Evolutionary conservation across 2,113 vertebrate species (phyloP), one percentile per base, ranked within the genome.

Genomic region (Notechis scutatus): DNA sequence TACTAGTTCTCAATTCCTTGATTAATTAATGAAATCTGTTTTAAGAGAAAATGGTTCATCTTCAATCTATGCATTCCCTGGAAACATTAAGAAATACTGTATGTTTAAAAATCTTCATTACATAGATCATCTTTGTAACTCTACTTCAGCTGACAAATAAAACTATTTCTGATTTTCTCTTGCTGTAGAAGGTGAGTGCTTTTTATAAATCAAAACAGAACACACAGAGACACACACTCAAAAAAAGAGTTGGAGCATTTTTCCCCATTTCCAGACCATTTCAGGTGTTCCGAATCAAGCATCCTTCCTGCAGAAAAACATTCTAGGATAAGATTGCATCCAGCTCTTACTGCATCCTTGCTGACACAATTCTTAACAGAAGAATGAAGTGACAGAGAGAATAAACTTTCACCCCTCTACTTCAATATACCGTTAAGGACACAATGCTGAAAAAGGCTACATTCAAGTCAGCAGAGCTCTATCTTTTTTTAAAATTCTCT

Each of bases 331-430:
- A 55, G 34, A 91, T 57, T 69, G n/a, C n/a, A 50, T 85, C 74
- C 24, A 23, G n/a, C 23, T 64, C 45, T 39, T 85, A 87, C 45
- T 26, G 57, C 87, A 92, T 52, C n/a, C n/a, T 47, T 85, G 45
- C 47, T 92, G 55, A 74, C 24, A 92, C n/a, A 85, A 59, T 55
- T 59, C 86, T 55, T 50, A 88, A 59, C 45, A 85, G 42, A 86
- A 92, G 24, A 90, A 64, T 87, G 45, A n/a, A 39, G 55, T 92
- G 69, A 89, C 90, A 64, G 14, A 56, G 8, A 39, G n/a, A 90
- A 92, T 93, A 81, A 93, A 93, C 92, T 90, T 90, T 90, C 92
- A 57, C 45, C 74, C 42, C 47, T 61, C 45, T 21, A 56, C 52
- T 88, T 52, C 87, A 91, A 88, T 88, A n/a, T 42, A 54, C 23